Base-by-base conservation (phyloP, 2,113 vertebrate species). In the Panurus biarmicus region DNA sequence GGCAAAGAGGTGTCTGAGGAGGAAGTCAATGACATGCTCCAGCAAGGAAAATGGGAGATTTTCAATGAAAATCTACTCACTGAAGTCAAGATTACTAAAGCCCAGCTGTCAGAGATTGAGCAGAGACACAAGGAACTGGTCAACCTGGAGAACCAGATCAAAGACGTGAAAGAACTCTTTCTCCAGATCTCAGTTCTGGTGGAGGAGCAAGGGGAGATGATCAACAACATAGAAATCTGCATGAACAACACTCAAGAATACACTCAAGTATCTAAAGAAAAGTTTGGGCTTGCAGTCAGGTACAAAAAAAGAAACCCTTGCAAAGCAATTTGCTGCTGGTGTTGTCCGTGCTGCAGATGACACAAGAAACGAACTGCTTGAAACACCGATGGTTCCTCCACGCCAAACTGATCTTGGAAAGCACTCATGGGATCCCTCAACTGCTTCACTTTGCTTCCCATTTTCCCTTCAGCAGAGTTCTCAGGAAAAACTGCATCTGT, bases 1-100 rank as follows among this genome's bases (percentile, higher is more conserved):
- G 99, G 98, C 1, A 98, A 98, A 90, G 98, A 99, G 8, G 93
- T 99, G 24, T 96, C 98, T 1, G 99, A 99, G 91, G 98, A 98
- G 62, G 98, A 98, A 90, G 98, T 99, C 91, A 98, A 98, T 23
- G 97, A 99, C 67, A 99, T 99, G 99, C 96, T 99, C 40, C 97
- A 98, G 58, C 98, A 99, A 38, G 99, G 99, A 61, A 98, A 99
- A 92, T 99, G 99, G 99, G 98, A 99, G 79, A 97, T 99, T 79
- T 99, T 99, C 96, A 99, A 99, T 47, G 99, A 99, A 96, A 99
- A 99, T 87, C 91, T 99, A 13, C 97, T 99, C 42, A 98, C 98
- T 50, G 99, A 99, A 89, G 98, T 95, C 38, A 99, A 87, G 88
- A 99, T 99, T 85, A 99, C 99, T 11, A 99, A 98, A 87, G 95